Percentiles rank a stretch among this genome's conserved stretches.
These are phyloP conservation scores for Bombus difficillimus DNA, from an alignment of 1,140 invertebrate species.

Conservation along the genomic window DNA sequence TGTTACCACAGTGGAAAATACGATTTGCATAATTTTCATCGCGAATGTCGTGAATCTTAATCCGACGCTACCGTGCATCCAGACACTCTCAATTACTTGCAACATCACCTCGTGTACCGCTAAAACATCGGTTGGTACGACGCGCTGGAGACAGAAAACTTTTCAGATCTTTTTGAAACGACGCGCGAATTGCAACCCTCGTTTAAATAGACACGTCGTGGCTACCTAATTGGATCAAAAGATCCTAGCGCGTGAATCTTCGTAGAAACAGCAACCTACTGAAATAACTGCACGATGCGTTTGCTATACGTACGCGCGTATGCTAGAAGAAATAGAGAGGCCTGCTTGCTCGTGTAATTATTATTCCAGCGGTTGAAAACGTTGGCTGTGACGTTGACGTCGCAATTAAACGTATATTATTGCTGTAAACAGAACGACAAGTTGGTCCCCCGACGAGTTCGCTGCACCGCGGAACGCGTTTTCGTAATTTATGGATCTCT, in stretches of 20 bases:
- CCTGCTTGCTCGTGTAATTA: constrained; percentile 46
- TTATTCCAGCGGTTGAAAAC: constrained; percentile 55
- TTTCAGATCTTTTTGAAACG: neutral
- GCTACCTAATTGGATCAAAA: constrained; percentile 22
- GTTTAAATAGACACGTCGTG: constrained; percentile 8
- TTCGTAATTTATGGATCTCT: constrained; percentile 18
- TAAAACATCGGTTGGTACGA: neutral
- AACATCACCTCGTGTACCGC: neutral
- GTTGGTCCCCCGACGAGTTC: neutral
- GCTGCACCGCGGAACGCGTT: neutral
- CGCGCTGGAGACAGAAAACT: neutral
- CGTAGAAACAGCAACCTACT: neutral
- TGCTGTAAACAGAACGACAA: constrained; percentile 51
- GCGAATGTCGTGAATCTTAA: neutral
- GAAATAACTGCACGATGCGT: constrained; percentile 9
- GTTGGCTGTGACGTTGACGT: constrained; percentile 57
- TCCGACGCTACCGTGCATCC: neutral
- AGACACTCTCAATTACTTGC: neutral
- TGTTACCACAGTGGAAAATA: neutral
- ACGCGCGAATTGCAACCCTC: neutral
- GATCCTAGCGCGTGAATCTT: neutral
- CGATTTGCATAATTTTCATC: neutral
- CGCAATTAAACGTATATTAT: constrained; percentile 71
- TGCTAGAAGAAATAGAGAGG: neutral
- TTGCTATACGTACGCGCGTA: neutral